phyloP scores from a whole-genome alignment of 2,888 invertebrate species.

The Orchesella flavescens region DNA sequence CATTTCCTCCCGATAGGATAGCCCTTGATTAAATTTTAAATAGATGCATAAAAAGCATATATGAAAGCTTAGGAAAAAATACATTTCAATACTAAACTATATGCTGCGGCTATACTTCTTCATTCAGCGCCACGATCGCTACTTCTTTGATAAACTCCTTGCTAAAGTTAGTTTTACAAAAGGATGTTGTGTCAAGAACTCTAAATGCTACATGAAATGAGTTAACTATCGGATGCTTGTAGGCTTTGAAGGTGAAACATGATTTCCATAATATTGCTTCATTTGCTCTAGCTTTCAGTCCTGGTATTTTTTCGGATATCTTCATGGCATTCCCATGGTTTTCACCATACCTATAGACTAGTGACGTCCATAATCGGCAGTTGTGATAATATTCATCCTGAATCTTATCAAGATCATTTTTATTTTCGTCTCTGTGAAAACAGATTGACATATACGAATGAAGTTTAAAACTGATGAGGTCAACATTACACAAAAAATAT shows the following conservation, averaged over 20 bases:
- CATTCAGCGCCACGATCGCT: conserved; percentile 18
- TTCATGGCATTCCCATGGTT: background rate
- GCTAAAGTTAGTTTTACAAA: background rate
- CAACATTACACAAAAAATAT: too few species aligned
- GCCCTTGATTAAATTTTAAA: background rate
- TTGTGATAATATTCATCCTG: conserved; percentile 4
- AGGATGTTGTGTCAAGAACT: background rate
- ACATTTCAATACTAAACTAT: background rate
- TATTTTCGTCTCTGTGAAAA: background rate
- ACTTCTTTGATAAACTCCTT: background rate
- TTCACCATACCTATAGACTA: background rate
- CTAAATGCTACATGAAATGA: conserved; percentile 12
- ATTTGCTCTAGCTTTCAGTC: background rate
- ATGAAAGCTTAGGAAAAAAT: background rate
- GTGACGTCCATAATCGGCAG: background rate
- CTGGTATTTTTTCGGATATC: background rate
- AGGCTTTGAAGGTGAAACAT: conserved; percentile 10
- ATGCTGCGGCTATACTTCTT: background rate
- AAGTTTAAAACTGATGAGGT: too few species aligned
- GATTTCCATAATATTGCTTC: background rate
- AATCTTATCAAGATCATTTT: background rate
- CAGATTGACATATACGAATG: too few species aligned
- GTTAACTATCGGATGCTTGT: background rate
- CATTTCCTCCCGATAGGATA: conserved; percentile 10
- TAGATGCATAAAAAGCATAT: too few species aligned